Conservation (phyloP, 2,888 invertebrate species). For the Tromatobia lineatoria region DNA sequence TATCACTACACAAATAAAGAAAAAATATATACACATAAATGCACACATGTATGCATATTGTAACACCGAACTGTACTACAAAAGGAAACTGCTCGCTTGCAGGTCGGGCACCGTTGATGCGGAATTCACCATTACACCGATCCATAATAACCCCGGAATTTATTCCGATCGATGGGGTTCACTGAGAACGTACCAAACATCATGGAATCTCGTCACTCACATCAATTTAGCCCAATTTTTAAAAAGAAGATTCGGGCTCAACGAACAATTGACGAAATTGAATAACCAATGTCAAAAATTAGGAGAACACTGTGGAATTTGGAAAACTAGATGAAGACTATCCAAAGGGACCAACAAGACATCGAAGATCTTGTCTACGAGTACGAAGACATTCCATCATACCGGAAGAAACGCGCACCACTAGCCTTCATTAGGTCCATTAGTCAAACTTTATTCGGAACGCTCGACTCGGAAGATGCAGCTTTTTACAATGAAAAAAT, state of each 20-base stretch:
- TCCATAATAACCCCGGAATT: slow-evolving; percentile 15
- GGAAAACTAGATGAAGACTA: neutral
- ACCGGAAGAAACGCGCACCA: slow-evolving; percentile 3
- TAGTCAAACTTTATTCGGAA: slow-evolving; percentile 13
- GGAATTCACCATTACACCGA: neutral
- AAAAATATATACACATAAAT: too few species aligned
- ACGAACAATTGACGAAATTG: neutral
- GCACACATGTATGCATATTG: too few species aligned
- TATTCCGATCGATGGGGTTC: slow-evolving; percentile 26
- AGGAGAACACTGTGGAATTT: neutral
- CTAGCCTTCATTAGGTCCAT: slow-evolving; percentile 1
- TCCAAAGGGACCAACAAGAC: neutral
- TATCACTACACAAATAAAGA: too few species aligned
- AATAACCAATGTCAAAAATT: neutral
- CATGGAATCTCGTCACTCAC: slow-evolving; percentile 9
- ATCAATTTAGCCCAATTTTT: slow-evolving; percentile 2
- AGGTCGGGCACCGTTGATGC: neutral
- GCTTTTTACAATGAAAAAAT: slow-evolving; percentile 5
- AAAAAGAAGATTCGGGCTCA: neutral
- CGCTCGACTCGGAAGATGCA: slow-evolving; percentile 16
- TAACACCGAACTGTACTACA: too few species aligned
- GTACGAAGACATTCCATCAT: neutral
- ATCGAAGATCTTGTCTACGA: slow-evolving; percentile 7
- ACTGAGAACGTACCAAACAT: neutral
- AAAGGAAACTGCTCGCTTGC: too few species aligned